Percentiles rank a stretch among this genome's conserved stretches.
phyloP scores from a whole-genome alignment of 2,797 vertebrate species.

The Pampus argenteus region DNA sequence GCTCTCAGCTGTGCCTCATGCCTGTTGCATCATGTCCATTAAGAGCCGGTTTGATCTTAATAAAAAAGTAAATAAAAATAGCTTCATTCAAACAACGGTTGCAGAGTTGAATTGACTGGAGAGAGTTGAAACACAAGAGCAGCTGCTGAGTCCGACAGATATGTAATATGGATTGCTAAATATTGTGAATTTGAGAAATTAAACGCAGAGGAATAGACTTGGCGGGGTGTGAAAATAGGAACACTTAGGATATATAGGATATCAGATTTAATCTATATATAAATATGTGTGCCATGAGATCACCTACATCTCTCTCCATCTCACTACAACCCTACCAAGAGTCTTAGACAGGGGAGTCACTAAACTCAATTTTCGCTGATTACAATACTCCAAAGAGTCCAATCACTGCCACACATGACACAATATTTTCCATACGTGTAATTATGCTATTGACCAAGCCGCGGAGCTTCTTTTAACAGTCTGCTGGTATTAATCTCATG shows the following conservation, averaged over 20 bases:
- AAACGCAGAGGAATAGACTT: conserved; percentile 21
- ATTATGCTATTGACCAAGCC: conserved; percentile 75
- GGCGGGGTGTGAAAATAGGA: conserved; percentile 2
- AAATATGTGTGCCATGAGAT: conserved; percentile 55
- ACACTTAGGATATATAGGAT: no score
- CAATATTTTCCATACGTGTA: conserved; percentile 67
- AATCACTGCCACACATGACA: conserved; percentile 64
- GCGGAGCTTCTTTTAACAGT: conserved; percentile 47
- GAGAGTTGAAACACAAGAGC: conserved; percentile 9
- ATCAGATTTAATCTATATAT: conserved; percentile 25
- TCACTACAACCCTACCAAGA: conserved; percentile 11
- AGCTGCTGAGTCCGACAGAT: conserved; percentile 23
- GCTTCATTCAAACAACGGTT: conserved; percentile 34
- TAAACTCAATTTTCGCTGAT: conserved; percentile 61
- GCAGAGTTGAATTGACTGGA: conserved; percentile 24
- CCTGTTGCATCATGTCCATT: conserved; percentile 26
- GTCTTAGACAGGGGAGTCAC: conserved; percentile 44
- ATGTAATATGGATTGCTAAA: conserved; percentile 18
- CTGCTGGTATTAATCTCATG: conserved; percentile 43
- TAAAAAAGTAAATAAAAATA: conserved; percentile 41
- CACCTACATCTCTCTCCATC: conserved; percentile 45
- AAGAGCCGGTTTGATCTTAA: conserved; percentile 34
- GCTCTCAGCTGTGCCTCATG: conserved; percentile 27
- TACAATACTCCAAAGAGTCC: conserved; percentile 67
- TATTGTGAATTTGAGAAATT: conserved; percentile 23